phyloP scores from a whole-genome alignment of 2,113 vertebrate genomes.

The Gnathonemus longibarbis region DNA sequence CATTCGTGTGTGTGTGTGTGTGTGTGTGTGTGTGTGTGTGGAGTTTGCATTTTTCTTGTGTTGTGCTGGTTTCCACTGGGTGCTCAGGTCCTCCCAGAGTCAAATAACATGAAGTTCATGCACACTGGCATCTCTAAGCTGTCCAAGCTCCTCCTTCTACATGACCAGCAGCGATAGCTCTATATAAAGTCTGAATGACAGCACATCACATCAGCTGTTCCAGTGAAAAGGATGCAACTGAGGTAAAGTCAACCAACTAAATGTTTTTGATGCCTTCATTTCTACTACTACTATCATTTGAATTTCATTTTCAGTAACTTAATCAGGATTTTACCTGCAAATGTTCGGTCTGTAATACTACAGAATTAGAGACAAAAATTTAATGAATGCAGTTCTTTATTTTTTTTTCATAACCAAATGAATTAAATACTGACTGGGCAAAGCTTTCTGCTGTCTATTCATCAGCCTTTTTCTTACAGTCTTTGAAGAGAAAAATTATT shows the following conservation, averaged over 20 bases:
- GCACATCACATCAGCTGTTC: not conserved
- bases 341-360: not conserved
- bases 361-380: not conserved
- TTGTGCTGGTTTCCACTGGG: too few relatives aligned
- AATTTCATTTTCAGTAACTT: not conserved
- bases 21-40: too few relatives aligned
- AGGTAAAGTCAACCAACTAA: not conserved
- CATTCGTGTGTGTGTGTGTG: too few relatives aligned
- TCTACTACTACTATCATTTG: not conserved
- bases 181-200: not conserved
- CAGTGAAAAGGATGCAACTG: not conserved
- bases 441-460: not conserved
- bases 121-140: not conserved
- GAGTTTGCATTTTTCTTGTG: too few relatives aligned
- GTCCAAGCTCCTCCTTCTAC: not conserved
- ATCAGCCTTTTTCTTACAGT: not conserved
- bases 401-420: not conserved
- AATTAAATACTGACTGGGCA: not conserved
- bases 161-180: not conserved
- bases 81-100: too few relatives aligned
- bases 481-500: not conserved
- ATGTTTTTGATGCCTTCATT: not conserved
- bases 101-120: not conserved
- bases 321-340: not conserved
- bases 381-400: not conserved